A percentile compares a stretch with the other conserved stretches of the same genome.
phyloP scores from a whole-genome alignment of 2,797 vertebrate species.

The Toxotes lorentzi region DNA sequence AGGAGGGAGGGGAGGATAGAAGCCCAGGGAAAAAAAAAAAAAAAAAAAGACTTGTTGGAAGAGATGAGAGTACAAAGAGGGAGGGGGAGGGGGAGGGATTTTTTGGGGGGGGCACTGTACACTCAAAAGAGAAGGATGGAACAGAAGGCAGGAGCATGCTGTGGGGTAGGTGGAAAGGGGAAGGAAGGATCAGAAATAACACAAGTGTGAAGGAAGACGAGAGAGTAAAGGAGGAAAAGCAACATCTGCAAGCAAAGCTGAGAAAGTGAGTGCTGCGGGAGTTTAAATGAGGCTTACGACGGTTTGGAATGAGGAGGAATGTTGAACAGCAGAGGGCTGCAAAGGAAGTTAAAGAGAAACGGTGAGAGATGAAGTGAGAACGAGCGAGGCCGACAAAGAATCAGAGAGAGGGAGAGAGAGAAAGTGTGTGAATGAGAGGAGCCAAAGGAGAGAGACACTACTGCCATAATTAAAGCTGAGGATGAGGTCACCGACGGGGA shows the following conservation, averaged over 20 bases:
- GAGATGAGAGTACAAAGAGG: background rate
- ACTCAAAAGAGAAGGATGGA: constrained; percentile 31
- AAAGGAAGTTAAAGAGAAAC: constrained; percentile 21
- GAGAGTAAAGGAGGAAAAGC: constrained; percentile 23
- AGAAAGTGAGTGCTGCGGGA: constrained; percentile 8
- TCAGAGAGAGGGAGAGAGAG: constrained; percentile 8
- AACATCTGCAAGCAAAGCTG: constrained; percentile 36
- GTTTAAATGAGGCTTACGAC: constrained; percentile 32
- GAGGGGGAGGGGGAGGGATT: background rate
- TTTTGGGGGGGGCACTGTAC: background rate
- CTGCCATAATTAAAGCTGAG: constrained; percentile 81
- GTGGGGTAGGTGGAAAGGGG: background rate
- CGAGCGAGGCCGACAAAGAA: constrained; percentile 33
- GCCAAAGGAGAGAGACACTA: constrained; percentile 75
- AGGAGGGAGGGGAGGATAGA: constrained; percentile 13
- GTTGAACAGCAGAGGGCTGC: constrained; percentile 32
- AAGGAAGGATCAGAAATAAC: constrained; percentile 39
- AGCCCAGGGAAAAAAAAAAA: background rate
- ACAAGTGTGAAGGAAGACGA: background rate
- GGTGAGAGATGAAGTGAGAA: constrained; percentile 38
- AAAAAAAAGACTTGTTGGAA: constrained; percentile 11
- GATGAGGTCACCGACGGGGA: constrained; percentile 79
- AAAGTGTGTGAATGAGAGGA: constrained; percentile 33
- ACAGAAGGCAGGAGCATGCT: constrained; percentile 13
- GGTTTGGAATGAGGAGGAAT: constrained; percentile 5